These are phyloP conservation scores for Sphinx pinastri DNA, from an alignment of 2,888 invertebrate species.

Conservation along the genomic window DNA sequence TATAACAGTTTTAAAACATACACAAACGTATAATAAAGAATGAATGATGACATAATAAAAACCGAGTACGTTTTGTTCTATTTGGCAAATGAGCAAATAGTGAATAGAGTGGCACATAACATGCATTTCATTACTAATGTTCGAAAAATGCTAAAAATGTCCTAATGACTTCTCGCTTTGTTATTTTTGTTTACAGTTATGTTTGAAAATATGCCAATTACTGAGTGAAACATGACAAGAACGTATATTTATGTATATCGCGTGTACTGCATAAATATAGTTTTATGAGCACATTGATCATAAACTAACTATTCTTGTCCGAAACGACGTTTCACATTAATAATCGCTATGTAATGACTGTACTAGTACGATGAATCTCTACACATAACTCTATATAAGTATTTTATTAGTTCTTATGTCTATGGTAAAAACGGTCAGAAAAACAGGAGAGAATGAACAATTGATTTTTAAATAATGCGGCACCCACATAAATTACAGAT, in stretches of 20 bases:
- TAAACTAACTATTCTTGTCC: background rate
- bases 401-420: too few species aligned
- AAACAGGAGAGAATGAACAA: too few species aligned
- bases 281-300: background rate
- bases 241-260: background rate
- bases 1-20: background rate
- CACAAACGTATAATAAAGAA: background rate
- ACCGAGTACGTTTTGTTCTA: background rate
- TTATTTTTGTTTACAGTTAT: conserved; percentile 27
- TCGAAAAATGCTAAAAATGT: conserved; percentile 7
- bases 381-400: too few species aligned
- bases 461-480: too few species aligned
- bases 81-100: conserved; percentile 13
- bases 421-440: too few species aligned
- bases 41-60: background rate
- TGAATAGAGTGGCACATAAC: background rate
- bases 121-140: background rate
- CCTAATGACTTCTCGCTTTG: conserved; percentile 17
- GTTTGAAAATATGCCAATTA: conserved; percentile 35
- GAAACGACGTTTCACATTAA: background rate
- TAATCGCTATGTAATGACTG: background rate
- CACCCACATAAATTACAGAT: too few species aligned
- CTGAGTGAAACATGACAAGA: conserved; percentile 2
- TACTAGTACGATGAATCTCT: too few species aligned
- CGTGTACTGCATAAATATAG: conserved; percentile 11